phyloP scores from a whole-genome alignment of 2,888 invertebrate species.

The Muschampia plurimacula region DNA sequence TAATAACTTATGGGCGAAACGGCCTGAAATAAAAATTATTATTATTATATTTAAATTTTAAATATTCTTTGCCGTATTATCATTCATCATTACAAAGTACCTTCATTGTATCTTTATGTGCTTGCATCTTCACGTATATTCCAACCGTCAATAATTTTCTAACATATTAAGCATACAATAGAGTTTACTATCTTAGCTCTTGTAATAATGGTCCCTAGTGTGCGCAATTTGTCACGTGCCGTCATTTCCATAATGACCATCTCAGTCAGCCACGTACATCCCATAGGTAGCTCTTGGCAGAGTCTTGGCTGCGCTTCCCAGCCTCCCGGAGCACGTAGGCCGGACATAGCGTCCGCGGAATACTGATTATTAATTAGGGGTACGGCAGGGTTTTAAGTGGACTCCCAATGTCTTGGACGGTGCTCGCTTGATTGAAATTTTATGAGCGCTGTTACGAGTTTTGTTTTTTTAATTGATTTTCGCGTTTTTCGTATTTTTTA shows the following conservation, averaged over 20 bases:
- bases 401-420: conserved; percentile 33
- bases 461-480: conserved; percentile 14
- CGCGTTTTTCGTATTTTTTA: not conserved
- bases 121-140: too few species aligned
- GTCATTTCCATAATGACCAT: conserved; percentile 36
- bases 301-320: conserved; percentile 44
- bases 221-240: conserved; percentile 30
- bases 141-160: too few species aligned
- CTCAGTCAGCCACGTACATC: conserved; percentile 28
- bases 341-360: conserved; percentile 64
- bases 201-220: not conserved
- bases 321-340: conserved; percentile 65
- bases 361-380: conserved; percentile 79
- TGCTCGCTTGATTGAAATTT: conserved; percentile 34
- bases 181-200: not conserved
- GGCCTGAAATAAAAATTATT: too few species aligned
- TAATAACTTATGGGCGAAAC: too few species aligned
- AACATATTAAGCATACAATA: too few species aligned
- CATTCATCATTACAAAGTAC: too few species aligned
- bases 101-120: too few species aligned
- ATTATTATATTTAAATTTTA: too few species aligned
- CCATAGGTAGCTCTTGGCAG: conserved; percentile 59
- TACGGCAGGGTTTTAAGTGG: conserved; percentile 47
- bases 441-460: conserved; percentile 25
- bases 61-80: too few species aligned